Percentiles rank a stretch among this genome's conserved stretches.
These are phyloP conservation scores for Clarias platycephalus DNA, from an alignment of 2,797 vertebrate species.

Conservation along the genomic window DNA sequence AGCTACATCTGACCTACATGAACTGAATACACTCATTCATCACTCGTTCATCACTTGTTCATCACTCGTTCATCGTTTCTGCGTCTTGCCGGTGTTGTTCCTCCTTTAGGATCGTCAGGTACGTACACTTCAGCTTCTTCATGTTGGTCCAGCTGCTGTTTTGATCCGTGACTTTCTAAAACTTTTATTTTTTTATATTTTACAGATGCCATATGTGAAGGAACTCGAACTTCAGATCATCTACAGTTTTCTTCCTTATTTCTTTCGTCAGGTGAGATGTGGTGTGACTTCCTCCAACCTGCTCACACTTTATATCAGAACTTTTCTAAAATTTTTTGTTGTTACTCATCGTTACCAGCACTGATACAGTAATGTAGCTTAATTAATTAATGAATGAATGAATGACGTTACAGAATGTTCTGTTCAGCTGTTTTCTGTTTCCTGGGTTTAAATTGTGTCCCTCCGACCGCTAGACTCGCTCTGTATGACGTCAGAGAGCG, in stretches of 20 bases:
- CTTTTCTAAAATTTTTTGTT: too few relatives aligned
- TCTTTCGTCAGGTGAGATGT: too few relatives aligned
- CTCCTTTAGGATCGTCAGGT: neutral
- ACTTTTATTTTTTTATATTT: neutral
- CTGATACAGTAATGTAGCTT: neutral
- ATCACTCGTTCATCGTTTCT: neutral
- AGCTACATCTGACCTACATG: neutral
- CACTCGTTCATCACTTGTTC: too few relatives aligned
- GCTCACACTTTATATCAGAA: neutral
- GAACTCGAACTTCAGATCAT: neutral
- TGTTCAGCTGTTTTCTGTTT: neutral
- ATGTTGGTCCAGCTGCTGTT: neutral
- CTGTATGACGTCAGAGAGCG: neutral
- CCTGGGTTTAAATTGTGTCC: neutral
- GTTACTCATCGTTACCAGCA: neutral
- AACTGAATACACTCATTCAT: neutral
- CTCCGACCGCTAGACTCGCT: neutral
- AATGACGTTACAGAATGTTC: neutral
- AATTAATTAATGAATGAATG: neutral
- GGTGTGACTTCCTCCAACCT: neutral
- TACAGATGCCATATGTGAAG: neutral
- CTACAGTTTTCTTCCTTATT: too few relatives aligned
- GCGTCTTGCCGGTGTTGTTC: neutral
- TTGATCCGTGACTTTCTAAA: neutral
- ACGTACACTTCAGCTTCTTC: neutral